Conservation (phyloP, 2,888 invertebrate species). For the Oscheius sp. region DNA sequence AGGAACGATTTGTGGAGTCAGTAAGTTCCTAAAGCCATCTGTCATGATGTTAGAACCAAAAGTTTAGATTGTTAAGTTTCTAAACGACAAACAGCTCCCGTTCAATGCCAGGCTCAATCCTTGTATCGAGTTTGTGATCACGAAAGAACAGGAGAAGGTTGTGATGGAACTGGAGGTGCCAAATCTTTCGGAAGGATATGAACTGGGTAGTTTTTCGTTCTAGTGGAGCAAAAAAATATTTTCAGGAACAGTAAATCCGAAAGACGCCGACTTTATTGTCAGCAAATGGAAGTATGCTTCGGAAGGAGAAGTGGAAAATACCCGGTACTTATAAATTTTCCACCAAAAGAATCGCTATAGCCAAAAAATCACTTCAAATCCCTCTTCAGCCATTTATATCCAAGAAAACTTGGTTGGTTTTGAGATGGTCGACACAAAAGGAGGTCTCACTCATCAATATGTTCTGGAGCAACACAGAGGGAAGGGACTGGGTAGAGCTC, state of each 20-base stretch:
- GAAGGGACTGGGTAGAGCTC: constrained; percentile 2
- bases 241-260: not conserved
- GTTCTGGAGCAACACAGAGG: constrained; percentile 16
- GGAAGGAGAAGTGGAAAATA: constrained; percentile 15
- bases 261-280: constrained; percentile 5
- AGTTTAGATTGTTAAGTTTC: not conserved
- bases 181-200: constrained; percentile 2
- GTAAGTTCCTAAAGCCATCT: not conserved
- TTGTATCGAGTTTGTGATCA: constrained; percentile 4
- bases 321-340: not conserved
- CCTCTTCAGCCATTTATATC: not conserved
- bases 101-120: not conserved
- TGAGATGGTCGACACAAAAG: not conserved
- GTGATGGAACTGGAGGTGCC: not conserved
- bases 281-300: constrained; percentile 6
- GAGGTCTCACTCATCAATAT: constrained; percentile 1
- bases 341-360: not conserved
- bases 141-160: constrained; percentile 17
- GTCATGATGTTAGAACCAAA: not conserved
- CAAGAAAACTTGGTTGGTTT: constrained; percentile 1
- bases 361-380: not conserved
- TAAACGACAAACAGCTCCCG: not conserved
- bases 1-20: not conserved
- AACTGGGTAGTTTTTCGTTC: not conserved
- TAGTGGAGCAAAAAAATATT: not conserved